A percentile compares a stretch with the other conserved stretches of the same genome.
Evolutionary conservation across 2,113 vertebrate genomes (phyloP).

Genomic region (Cyprinodon variegatus): DNA sequence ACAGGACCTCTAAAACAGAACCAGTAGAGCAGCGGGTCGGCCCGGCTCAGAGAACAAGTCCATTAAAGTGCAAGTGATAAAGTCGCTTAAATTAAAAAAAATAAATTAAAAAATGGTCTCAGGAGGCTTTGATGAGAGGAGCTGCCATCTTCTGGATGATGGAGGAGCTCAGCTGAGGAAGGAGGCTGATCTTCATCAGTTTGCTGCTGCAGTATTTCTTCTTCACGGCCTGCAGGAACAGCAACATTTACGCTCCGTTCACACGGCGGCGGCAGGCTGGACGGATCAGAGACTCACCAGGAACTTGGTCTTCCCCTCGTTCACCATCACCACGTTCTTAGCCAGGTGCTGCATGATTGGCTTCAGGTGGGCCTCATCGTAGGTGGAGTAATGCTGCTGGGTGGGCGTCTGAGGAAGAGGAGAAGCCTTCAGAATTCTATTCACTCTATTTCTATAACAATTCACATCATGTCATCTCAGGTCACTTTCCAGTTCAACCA

Average conservation of each 20-base stretch:
- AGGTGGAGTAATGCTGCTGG: constrained; percentile 88
- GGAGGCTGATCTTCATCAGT: constrained; percentile 86
- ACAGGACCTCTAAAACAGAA: no score
- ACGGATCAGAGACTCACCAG: constrained; percentile 76
- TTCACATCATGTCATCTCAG: no score
- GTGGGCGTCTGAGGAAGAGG: constrained; percentile 77
- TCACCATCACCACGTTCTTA: constrained; percentile 87
- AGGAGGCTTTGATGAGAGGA: constrained; percentile 57
- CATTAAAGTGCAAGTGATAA: no score
- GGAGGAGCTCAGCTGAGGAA: constrained; percentile 82
- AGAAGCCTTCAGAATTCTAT: not conserved
- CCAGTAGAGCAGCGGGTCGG: no score
- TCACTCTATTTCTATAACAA: no score
- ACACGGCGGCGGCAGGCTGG: no score
- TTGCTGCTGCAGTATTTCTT: constrained; percentile 89
- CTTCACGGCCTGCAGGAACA: constrained; percentile 74
- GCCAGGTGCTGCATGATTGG: constrained; percentile 87
- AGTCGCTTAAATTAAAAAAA: no score
- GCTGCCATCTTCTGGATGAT: constrained; percentile 80
- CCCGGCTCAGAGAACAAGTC: no score
- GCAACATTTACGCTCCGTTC: no score
- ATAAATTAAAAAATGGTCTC: constrained; percentile 8
- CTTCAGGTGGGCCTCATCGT: constrained; percentile 81
- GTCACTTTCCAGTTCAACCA: no score
- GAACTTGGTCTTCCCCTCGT: constrained; percentile 84